Evolutionary conservation across 2,888 invertebrate genomes (phyloP), one percentile per base, ranked within the genome.

Genomic region (Epinotia demarniana): DNA sequence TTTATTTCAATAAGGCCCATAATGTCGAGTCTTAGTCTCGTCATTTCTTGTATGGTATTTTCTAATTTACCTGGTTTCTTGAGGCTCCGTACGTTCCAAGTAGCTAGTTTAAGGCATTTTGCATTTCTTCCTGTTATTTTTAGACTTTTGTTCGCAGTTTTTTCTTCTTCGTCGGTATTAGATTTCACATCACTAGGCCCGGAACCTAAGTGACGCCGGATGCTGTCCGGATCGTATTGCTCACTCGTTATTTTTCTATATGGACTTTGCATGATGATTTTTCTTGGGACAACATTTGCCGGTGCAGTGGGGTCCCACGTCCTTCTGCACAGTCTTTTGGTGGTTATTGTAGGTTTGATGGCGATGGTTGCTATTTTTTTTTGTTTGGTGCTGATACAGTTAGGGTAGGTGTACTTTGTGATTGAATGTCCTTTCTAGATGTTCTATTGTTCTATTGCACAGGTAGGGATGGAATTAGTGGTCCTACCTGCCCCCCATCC

Each of bases 31-130:
- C 11, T 60, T 6, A 27, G 13, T 16, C 60, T 60, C 16, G 27
- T 60, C 60, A 60, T 60, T 60, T 60, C 60, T 60, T 27, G 12
- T 60, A 60, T 33, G 4, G 27, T 27, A 16, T 60, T 60, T 27
- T 60, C 60, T 3, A 27, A 27, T 60, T 60, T 60, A 27, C 60
- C 27, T 27, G 60, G 3, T 16, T 60, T 60, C 12, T 27, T 60
- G 6, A 60, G 13, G 16, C 27, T 60, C 27, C 60, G 27, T 27
- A 27, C 60, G 13, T 60, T 60, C 60, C 27, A 60, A 4, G 43
- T 55, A 2, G 55, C 55, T n/a, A 55, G 3, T n/a, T 55, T 55
- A 2, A 55, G n/a, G 16, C n/a, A n/a, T n/a, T 55, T 6, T 6
- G 5, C n/a, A 16, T 55, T 55, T 6, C n/a, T 55, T 16, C 49